Evolutionary conservation across 2,888 invertebrate species (phyloP), one percentile per base, ranked within the genome.

Genomic region (Anoncus sp.): DNA sequence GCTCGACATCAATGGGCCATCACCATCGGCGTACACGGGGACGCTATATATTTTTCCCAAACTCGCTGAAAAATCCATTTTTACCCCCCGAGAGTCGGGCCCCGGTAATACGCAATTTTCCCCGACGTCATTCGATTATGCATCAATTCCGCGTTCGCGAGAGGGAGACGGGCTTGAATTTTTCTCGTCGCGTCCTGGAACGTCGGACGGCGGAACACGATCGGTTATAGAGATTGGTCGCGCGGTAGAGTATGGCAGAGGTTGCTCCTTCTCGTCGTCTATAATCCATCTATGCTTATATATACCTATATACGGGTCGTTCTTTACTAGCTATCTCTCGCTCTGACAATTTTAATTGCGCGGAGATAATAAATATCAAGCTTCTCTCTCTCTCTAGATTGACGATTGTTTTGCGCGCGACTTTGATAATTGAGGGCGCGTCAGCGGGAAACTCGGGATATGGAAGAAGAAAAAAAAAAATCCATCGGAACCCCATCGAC

Each of bases 71-170:
- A 77, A 77, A 66, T 72, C 47, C 76, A 77, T 67, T 67, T 72
- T 77, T 77, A 31, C 57, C 53, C 55, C 35, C 3, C 40, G 16
- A 27, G 16, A 38, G 35, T 16, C 14, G 31, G 40, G 45, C 47
- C 53, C n/a, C 62, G 43, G 77, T 77, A 77, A 77, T 77, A 73
- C 69, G 77, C 77, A 77, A 77, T 77, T 77, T 77, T 69, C 63
- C 60, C 63, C 72, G 60, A 24, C 72, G 72, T 72, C 63, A 69
- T 77, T 77, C 77, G 77, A 77, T 73, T 77, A 77, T 73, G 69
- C 77, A 69, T 73, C 72, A 67, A 77, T 73, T 77, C 63, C 63
- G 4, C 72, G 57, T 24, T 38, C 7, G 72, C 24, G 65, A 53
- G 43, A 55, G 1, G 27, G 6, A n/a, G 10, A 38, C 31, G 51